Evolutionary conservation across 2,888 invertebrate species (phyloP).

Genomic region (Ophion obscuratus): DNA sequence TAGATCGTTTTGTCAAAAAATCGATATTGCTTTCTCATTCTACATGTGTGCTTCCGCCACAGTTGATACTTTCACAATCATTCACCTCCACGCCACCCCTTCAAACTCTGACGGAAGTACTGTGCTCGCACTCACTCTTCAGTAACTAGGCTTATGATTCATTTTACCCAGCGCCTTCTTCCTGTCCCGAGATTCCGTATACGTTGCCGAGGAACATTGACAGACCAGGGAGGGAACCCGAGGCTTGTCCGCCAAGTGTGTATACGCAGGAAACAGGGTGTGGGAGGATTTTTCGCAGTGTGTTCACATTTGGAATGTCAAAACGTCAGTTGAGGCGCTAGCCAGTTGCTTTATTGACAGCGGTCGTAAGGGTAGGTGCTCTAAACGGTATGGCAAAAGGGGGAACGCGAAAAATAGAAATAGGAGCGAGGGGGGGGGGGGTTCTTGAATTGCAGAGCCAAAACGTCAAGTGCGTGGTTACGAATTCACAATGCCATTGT

Average conservation of each 20-base stretch:
- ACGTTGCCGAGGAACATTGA: slow-evolving; percentile 1
- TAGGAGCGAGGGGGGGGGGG: slow-evolving; percentile 28
- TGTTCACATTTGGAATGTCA: slow-evolving; percentile 25
- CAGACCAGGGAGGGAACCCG: slow-evolving; percentile 20
- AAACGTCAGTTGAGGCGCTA: slow-evolving; percentile 31
- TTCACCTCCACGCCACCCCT: no score
- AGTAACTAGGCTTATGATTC: no score
- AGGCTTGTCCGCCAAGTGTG: slow-evolving; percentile 41
- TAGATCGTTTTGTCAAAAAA: no score
- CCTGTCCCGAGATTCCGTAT: no score
- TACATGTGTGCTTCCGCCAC: no score
- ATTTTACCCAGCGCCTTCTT: no score
- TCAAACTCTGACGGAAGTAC: no score
- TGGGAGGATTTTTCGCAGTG: slow-evolving; percentile 62
- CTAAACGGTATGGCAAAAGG: slow-evolving; percentile 29
- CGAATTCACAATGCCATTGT: slow-evolving; percentile 77
- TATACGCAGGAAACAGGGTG: slow-evolving; percentile 66
- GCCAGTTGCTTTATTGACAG: slow-evolving; percentile 25
- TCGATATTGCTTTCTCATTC: no score
- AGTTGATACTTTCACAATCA: no score
- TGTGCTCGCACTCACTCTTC: no score
- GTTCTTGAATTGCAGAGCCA: slow-evolving; percentile 47
- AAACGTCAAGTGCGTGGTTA: slow-evolving; percentile 68
- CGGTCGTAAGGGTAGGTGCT: not conserved
- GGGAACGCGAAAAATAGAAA: slow-evolving; percentile 30